phyloP scores from a whole-genome alignment of 2,888 invertebrate species.

The Ariolimax columbianus region DNA sequence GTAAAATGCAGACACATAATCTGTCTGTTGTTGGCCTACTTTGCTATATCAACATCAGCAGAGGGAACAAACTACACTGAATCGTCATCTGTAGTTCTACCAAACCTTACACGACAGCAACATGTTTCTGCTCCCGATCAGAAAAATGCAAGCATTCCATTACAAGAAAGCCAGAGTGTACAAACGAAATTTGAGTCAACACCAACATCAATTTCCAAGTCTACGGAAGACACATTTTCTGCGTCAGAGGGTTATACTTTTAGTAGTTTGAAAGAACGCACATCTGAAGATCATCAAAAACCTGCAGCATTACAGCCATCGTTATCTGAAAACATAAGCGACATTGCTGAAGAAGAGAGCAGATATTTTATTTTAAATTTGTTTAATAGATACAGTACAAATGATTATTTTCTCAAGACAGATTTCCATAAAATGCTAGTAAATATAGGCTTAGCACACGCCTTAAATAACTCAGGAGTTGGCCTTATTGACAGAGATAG shows the following conservation, averaged over 20 bases:
- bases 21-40: conserved; percentile 15
- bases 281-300: neutral
- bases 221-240: neutral
- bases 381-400: conserved; percentile 21
- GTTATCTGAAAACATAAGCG: neutral
- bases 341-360: neutral
- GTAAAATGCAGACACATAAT: conserved; percentile 28
- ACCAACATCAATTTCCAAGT: neutral
- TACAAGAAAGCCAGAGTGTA: neutral
- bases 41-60: conserved; percentile 1
- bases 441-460: neutral
- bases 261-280: neutral
- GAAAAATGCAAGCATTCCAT: neutral
- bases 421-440: neutral
- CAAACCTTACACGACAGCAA: neutral
- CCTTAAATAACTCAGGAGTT: conserved; percentile 15
- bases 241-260: neutral
- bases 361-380: conserved; percentile 3
- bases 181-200: neutral
- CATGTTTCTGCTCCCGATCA: neutral
- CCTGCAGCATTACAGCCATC: neutral
- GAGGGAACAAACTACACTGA: neutral
- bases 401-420: neutral
- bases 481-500: neutral
- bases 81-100: neutral